Evolutionary conservation across 2,113 vertebrate species (phyloP).

Genomic region (Phrynosoma platyrhinos): DNA sequence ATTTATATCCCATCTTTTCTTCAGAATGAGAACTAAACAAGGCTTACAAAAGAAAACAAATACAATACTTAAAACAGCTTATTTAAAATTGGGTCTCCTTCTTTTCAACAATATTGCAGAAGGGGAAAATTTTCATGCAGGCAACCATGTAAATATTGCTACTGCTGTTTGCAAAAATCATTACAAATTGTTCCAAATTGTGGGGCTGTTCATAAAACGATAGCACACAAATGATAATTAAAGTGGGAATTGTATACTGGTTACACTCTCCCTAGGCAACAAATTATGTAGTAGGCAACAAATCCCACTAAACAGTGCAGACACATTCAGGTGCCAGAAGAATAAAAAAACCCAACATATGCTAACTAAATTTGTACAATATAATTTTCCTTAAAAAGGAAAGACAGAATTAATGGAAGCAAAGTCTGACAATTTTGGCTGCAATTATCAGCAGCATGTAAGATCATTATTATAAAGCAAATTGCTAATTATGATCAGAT

Average conservation of each 20-base stretch:
- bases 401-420: conserved; percentile 71
- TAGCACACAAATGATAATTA: conserved; percentile 35
- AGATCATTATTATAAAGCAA: conserved; percentile 60
- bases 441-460: conserved; percentile 59
- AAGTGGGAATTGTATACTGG: conserved; percentile 38
- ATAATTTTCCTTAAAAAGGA: conserved; percentile 62
- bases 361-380: conserved; percentile 63
- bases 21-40: too few relatives aligned
- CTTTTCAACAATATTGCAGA: background rate
- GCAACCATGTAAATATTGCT: conserved; percentile 16
- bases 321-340: conserved; percentile 62
- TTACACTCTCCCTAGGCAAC: conserved; percentile 44
- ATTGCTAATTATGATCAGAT: conserved; percentile 71
- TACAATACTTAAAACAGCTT: too few relatives aligned
- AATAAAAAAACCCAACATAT: conserved; percentile 55
- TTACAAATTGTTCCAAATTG: conserved; percentile 11
- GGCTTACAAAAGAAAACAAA: too few relatives aligned
- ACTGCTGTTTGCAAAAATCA: background rate
- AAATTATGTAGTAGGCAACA: conserved; percentile 43
- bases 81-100: conserved; percentile 3
- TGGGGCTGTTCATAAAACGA: background rate
- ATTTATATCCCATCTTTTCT: too few relatives aligned
- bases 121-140: conserved; percentile 14
- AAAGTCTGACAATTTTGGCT: conserved; percentile 63
- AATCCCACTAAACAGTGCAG: conserved; percentile 55